These are phyloP conservation scores for Diploscapter pachys DNA, from an alignment of 1,140 invertebrate species.

Conservation along the genomic window DNA sequence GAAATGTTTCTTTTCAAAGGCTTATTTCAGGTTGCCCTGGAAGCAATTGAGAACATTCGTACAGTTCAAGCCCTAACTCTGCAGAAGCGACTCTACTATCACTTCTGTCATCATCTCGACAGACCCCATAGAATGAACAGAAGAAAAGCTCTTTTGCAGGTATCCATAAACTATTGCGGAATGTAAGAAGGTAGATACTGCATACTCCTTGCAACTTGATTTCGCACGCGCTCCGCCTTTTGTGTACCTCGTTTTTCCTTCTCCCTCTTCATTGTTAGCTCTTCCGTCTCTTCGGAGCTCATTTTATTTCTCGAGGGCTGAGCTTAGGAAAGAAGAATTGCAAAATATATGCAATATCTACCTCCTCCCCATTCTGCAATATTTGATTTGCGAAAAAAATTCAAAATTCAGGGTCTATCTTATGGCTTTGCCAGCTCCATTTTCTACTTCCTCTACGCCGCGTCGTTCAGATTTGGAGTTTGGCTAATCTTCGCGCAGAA, in stretches of 20 bases:
- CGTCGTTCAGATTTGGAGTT: constrained; percentile 62
- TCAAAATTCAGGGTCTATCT: constrained; percentile 24
- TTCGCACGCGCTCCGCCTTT: not conserved
- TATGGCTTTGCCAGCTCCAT: constrained; percentile 48
- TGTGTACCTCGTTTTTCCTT: constrained; percentile 32
- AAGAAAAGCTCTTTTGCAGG: constrained; percentile 36
- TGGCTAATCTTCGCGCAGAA: constrained; percentile 56
- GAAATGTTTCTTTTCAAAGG: not conserved
- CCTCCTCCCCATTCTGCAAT: constrained; percentile 1
- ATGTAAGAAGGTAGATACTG: not conserved
- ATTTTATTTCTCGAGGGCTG: constrained; percentile 62
- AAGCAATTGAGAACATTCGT: constrained; percentile 33
- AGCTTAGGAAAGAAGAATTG: constrained; percentile 35
- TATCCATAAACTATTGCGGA: constrained; percentile 2
- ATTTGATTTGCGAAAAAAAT: not conserved
- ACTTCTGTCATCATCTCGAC: constrained; percentile 27
- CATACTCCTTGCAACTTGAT: not conserved
- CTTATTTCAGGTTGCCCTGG: constrained; percentile 45
- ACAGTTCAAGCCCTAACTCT: constrained; percentile 35
- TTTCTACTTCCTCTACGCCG: constrained; percentile 62
- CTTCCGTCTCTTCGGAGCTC: constrained; percentile 61
- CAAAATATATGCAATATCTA: not conserved
- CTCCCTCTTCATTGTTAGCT: constrained; percentile 57
- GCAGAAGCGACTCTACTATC: constrained; percentile 12
- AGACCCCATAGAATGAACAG: constrained; percentile 28